Conservation (phyloP, 1,140 invertebrate genomes). For the Bombus fervidus region DNA sequence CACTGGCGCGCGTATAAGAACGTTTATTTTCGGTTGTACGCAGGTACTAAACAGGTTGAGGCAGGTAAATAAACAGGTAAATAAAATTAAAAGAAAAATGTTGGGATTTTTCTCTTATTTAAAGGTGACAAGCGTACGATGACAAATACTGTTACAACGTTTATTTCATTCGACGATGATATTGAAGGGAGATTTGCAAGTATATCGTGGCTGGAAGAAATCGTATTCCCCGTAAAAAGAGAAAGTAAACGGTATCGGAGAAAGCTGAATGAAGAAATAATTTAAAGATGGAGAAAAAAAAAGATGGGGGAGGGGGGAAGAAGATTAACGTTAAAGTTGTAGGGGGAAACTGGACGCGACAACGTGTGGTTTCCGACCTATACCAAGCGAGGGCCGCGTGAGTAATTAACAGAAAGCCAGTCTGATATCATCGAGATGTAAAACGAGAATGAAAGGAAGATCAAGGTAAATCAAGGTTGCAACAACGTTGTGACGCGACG, state of each 20-base stretch:
- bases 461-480: constrained; percentile 35
- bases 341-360: background rate
- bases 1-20: no score
- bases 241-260: constrained; percentile 41
- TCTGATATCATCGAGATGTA: constrained; percentile 31
- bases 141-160: no score
- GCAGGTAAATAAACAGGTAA: no score
- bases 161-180: background rate
- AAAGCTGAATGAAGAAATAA: constrained; percentile 40
- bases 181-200: background rate
- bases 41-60: no score
- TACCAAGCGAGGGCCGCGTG: constrained; percentile 10
- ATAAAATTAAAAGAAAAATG: no score
- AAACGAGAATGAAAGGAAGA: constrained; percentile 46
- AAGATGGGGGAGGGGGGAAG: background rate
- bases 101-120: no score
- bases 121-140: no score
- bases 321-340: constrained; percentile 5
- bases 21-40: no score
- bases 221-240: constrained; percentile 19
- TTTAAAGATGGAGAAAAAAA: background rate
- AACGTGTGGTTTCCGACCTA: constrained; percentile 30
- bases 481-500: background rate
- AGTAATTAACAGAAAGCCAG: constrained; percentile 36
- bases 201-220: constrained; percentile 5